Evolutionary conservation across 92 coral and sea anemone species (phyloP).

Genomic region (Epizoanthus scotinus): DNA sequence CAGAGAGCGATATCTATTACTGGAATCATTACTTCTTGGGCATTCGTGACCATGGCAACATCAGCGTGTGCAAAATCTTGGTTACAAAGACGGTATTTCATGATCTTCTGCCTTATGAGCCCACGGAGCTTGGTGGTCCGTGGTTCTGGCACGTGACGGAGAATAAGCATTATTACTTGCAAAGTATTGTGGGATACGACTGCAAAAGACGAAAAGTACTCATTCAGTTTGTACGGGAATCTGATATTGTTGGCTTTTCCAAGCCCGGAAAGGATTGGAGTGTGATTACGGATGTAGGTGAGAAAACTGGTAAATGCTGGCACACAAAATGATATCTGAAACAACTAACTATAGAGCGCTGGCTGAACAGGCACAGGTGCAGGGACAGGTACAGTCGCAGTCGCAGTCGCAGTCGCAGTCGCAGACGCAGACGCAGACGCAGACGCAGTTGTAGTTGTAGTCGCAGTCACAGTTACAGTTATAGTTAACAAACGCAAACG

Average conservation of each 20-base stretch:
- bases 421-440: background rate
- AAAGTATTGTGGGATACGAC: constrained; percentile 28
- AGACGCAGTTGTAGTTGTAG: background rate
- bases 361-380: too few relatives aligned
- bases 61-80: constrained; percentile 20
- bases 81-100: constrained; percentile 21
- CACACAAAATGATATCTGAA: background rate
- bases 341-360: too few relatives aligned
- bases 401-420: background rate
- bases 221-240: constrained; percentile 27
- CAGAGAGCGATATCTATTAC: constrained; percentile 31
- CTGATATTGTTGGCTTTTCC: constrained; percentile 4
- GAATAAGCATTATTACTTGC: constrained; percentile 27
- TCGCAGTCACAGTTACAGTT: background rate
- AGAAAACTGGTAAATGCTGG: background rate
- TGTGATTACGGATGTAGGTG: constrained; percentile 31
- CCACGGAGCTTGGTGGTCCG: constrained; percentile 44
- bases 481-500: too few relatives aligned
- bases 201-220: constrained; percentile 4
- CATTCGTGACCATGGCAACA: constrained; percentile 20
- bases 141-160: constrained; percentile 38
- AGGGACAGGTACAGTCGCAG: background rate
- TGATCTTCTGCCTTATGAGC: constrained; percentile 35
- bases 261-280: constrained; percentile 38
- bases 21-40: constrained; percentile 35